phyloP scores from a whole-genome alignment of 2,888 invertebrate species.

The Oscheius sp. region DNA sequence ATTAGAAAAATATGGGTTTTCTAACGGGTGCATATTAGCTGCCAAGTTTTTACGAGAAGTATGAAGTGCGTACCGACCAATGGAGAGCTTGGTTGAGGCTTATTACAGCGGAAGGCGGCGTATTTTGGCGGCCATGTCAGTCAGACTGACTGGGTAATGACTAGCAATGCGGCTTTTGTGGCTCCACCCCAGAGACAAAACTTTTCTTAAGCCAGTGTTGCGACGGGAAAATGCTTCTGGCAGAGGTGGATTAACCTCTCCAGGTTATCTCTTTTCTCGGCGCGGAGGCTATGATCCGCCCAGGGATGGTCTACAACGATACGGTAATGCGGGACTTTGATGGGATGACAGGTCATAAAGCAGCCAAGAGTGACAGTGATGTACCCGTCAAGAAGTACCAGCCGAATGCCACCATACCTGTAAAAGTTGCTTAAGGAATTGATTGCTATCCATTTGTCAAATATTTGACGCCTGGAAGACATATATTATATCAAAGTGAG shows the following conservation, averaged over 20 bases:
- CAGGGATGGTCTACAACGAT: not conserved
- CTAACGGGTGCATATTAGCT: not conserved
- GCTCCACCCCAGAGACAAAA: constrained; percentile 11
- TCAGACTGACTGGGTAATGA: constrained; percentile 36
- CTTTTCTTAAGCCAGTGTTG: not conserved
- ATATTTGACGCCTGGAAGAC: no score
- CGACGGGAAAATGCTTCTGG: constrained; percentile 2
- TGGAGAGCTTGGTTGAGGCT: constrained; percentile 15
- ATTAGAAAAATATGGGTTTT: not conserved
- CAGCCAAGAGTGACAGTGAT: constrained; percentile 9
- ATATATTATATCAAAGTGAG: no score
- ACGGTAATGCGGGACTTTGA: not conserved
- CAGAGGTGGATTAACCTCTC: constrained; percentile 12
- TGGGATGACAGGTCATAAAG: constrained; percentile 24
- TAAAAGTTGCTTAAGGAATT: no score
- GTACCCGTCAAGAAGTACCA: constrained; percentile 2
- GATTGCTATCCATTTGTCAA: no score
- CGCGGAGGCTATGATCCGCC: not conserved
- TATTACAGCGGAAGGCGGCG: constrained; percentile 35
- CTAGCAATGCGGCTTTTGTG: constrained; percentile 33
- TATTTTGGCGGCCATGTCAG: constrained; percentile 36
- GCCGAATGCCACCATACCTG: not conserved
- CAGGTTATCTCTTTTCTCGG: not conserved
- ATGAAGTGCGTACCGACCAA: constrained; percentile 5
- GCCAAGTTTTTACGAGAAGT: not conserved